Base-by-base conservation (phyloP, 2,797 vertebrate species). In the Echeneis naucrates region DNA sequence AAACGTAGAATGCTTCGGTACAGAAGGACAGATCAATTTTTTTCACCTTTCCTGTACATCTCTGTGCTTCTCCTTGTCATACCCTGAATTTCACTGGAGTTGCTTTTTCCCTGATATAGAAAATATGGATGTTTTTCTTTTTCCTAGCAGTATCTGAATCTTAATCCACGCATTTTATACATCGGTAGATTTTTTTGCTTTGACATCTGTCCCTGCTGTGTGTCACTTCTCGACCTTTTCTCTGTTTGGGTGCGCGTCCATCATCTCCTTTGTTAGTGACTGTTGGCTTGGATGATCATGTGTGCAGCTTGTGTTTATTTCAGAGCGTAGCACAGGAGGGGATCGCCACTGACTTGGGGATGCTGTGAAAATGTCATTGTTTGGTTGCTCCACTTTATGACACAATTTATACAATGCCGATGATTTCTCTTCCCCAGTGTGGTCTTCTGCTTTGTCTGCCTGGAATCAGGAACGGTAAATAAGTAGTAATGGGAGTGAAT, bases 401-500 rank as follows among this genome's bases (percentile, higher is more conserved):
- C 85, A 88, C 89, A 86, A 92, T 93, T 93, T 92, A 91, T 92
- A 91, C 87, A 90, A 73, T 70, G 56, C 42, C 57, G 66, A 86
- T 86, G 85, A 91, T 92, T 91, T 91, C 71, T 60, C 77, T 33
- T 54, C 78, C 91, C 88, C 62, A 63, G 62, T 2, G 87, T 77
- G 89, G 88, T 79, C 89, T 75, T 82, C 72, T 80, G 87, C 88
- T 90, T 91, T 87, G 87, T 92, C 92, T 93, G 91, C 86, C 70
- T 75, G 85, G 87, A 92, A 92, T 92, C 83, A 80, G 87, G 81
- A 90, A 88, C 51, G 84, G 92, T 93, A 94, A 94, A 93, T 94
- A 94, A 93, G 93, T 93, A 88, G 92, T 94, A 95, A 95, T 94
- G 89, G 90, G 88, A 92, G 92, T 89, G 92, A 92, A 93, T 89